Base-by-base conservation (phyloP, 2,113 vertebrate species). In the Marmota flaviventris region DNA sequence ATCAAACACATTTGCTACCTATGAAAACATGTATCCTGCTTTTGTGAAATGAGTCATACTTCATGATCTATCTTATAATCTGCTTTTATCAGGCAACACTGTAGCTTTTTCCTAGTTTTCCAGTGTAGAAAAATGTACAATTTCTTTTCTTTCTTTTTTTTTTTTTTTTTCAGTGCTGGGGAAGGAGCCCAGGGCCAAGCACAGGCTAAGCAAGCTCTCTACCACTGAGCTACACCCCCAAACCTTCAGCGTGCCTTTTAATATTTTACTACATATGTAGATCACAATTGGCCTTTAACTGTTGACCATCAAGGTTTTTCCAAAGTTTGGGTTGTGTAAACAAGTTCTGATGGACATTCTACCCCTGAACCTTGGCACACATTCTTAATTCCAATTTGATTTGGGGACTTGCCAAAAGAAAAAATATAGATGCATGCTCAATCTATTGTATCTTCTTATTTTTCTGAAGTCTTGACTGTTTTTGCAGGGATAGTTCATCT, bases 401-500 rank as follows among this genome's bases (percentile, higher is more conserved):
- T 65, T 63, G 70, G 70, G 85, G 56, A 45, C 58, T 67, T 56
- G 22, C 11, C 20, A n/a, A 56, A 24, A 85, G 63, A n/a, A 42
- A 92, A 92, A 88, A 34, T 58, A n/a, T n/a, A 16, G 45, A 75
- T 17, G 13, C 16, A 42, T 58, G 10, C 27, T 75, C 42, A 61
- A 88, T 42, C 69, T 89, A 37, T 9, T 42, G 29, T 69, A 45
- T 48, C 70, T 32, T 72, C 51, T 37, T 84, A 42, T 86, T 93
- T 93, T 94, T 69, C 78, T 48, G 22, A 93, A 69, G 85, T 37
- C 61, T 51, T 90, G 91, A 73, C n/a, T 72, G 37, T 56, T 87
- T 93, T 76, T 83, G 70, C 78, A 95, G 83, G 78, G 91, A 69
- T 8, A 24, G 84, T 53, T 94, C 72, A 89, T 70, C 72, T 83